Evolutionary conservation across 2,113 vertebrate species (phyloP), one percentile per base, ranked within the genome.

Genomic region (Sceloporus tristichus): DNA sequence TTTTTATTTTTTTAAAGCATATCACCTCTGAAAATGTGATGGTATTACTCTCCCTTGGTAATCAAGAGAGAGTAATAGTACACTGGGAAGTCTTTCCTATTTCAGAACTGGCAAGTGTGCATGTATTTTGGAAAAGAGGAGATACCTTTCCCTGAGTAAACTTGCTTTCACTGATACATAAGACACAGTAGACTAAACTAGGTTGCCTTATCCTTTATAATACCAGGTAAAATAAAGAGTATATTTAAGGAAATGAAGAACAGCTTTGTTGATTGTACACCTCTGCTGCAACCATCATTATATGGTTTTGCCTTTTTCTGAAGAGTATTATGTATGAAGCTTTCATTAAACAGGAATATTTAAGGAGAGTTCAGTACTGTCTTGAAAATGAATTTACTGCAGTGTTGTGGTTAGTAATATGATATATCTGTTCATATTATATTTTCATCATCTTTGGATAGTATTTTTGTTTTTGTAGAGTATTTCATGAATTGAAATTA

Each of bases 1-100:
- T 18, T 18, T 62, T 9, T 25, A 25, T 68, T 71, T 94, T 94
- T 88, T 94, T 91, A 34, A 93, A 85, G 74, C 59, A 88, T 84
- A 91, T 80, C 88, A 91, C 93, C 93, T 94, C 90, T 96, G 89
- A 93, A 91, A 83, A 94, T 91, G 90, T 0, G 82, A 91, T 77
- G 90, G 87, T 91, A 86, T 34, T 34, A 34, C 34, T 34, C 34
- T 34, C 34, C 93, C 89, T 88, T 79, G 75, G 84, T 87, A 84
- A 92, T 90, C 89, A 83, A 76, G 48, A 92, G 91, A 89, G 94
- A 93, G 88, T 94, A 4, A 27, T 21, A 73, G 86, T 84, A 91
- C 89, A 88, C 92, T 92, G 91, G 76, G 80, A 92, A 89, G 8
- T 65, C 6, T 92, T 0, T 14, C 90, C 90, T 90, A 21, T 34